These are phyloP conservation scores for Asarcornis scutulata DNA, from an alignment of 2,113 vertebrate species.

Conservation along the genomic window DNA sequence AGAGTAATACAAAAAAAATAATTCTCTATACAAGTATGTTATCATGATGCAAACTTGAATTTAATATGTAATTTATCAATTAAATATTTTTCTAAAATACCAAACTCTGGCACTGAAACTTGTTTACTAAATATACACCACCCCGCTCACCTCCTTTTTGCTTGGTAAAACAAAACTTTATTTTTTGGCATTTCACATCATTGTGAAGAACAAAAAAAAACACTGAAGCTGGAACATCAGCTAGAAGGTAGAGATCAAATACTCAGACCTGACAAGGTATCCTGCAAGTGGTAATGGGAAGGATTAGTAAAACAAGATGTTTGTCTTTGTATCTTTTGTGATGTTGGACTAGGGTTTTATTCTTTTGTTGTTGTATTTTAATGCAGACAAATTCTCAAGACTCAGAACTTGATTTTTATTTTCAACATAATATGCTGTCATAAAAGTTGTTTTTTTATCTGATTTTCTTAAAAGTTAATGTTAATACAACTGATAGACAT, in stretches of 20 bases:
- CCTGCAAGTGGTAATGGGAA: neutral
- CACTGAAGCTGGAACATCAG: neutral
- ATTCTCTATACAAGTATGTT: neutral
- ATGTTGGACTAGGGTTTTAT: neutral
- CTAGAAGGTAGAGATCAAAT: neutral
- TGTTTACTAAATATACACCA: neutral
- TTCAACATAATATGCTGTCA: neutral
- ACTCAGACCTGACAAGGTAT: neutral
- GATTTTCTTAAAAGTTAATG: neutral
- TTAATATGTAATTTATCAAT: neutral
- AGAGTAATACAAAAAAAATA: neutral
- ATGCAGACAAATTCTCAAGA: neutral
- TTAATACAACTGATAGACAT: neutral
- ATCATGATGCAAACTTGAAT: neutral
- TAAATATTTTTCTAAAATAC: neutral
- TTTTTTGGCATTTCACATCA: neutral
- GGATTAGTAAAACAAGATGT: neutral
- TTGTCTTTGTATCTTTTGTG: neutral
- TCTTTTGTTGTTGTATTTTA: neutral
- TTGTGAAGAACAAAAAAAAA: neutral
- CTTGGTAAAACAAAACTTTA: neutral
- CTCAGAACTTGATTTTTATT: neutral
- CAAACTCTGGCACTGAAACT: neutral
- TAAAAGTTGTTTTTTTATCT: neutral
- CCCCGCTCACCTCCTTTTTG: neutral